Percentiles rank a stretch among this genome's conserved stretches.
phyloP scores from a whole-genome alignment of 2,113 vertebrate species.

The Rhinolophus sinicus region DNA sequence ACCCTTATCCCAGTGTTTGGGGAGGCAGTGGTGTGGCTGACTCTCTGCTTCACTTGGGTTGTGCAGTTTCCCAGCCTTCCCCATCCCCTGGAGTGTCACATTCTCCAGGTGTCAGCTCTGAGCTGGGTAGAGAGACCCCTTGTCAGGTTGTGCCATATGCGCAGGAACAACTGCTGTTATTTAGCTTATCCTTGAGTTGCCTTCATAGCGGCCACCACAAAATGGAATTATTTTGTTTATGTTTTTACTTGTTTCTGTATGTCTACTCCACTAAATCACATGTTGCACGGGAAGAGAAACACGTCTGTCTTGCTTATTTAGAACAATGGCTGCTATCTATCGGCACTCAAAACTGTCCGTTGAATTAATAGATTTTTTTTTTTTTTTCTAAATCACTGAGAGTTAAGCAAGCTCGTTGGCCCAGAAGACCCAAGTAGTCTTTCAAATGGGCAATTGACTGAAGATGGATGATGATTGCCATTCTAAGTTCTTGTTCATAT shows the following conservation, averaged over 20 bases:
- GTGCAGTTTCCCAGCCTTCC: background rate
- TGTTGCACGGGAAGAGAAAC: background rate
- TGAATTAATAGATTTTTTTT: background rate
- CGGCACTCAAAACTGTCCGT: background rate
- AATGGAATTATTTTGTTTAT: background rate
- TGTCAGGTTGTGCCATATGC: background rate
- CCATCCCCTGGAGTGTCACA: accelerated
- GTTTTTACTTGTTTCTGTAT: background rate
- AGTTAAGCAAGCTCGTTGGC: background rate
- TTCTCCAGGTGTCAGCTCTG: background rate
- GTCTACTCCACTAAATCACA: background rate
- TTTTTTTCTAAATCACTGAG: background rate
- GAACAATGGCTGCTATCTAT: background rate
- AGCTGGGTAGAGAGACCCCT: too few relatives aligned
- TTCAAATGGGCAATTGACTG: background rate
- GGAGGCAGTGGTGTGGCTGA: background rate
- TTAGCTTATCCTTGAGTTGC: background rate
- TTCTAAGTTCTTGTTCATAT: background rate
- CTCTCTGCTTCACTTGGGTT: background rate
- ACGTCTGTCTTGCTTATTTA: background rate
- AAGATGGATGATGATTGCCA: background rate
- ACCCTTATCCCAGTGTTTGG: accelerated
- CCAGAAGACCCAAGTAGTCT: background rate
- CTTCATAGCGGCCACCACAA: background rate
- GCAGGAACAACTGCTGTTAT: background rate